Conservation (phyloP, 2,113 vertebrate genomes). For the Lathamus discolor region DNA sequence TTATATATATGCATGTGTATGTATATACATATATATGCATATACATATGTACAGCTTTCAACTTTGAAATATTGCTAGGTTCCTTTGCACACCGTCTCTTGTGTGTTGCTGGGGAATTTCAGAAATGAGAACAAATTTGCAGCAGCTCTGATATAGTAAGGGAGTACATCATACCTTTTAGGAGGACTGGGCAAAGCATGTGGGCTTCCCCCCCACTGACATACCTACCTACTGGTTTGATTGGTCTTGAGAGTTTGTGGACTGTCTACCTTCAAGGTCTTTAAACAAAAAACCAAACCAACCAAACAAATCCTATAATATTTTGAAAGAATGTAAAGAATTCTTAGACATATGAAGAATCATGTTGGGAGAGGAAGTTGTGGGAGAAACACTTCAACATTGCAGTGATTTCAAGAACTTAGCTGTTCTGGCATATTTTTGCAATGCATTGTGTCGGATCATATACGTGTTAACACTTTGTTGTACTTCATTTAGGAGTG, state of each 20-base stretch:
- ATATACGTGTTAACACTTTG: neutral
- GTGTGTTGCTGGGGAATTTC: neutral
- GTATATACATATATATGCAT: neutral
- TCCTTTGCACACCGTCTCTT: neutral
- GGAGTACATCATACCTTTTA: neutral
- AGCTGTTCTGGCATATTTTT: neutral
- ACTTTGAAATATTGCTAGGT: neutral
- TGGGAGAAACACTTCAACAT: neutral
- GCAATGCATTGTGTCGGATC: neutral
- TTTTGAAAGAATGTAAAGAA: neutral
- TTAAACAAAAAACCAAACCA: neutral
- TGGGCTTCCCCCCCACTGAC: neutral
- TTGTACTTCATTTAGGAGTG: slow-evolving; percentile 81
- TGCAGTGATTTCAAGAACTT: neutral
- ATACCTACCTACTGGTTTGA: neutral
- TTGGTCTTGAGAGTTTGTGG: neutral
- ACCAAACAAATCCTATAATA: rapidly evolving
- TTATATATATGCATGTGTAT: neutral
- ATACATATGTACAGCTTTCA: neutral
- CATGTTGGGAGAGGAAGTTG: neutral
- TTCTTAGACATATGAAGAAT: neutral
- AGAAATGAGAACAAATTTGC: neutral
- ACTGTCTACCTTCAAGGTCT: neutral
- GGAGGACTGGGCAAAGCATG: neutral
- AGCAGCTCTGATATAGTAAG: rapidly evolving